Conservation (phyloP, 2,888 invertebrate species). For the Pogonocherus hispidulus region DNA sequence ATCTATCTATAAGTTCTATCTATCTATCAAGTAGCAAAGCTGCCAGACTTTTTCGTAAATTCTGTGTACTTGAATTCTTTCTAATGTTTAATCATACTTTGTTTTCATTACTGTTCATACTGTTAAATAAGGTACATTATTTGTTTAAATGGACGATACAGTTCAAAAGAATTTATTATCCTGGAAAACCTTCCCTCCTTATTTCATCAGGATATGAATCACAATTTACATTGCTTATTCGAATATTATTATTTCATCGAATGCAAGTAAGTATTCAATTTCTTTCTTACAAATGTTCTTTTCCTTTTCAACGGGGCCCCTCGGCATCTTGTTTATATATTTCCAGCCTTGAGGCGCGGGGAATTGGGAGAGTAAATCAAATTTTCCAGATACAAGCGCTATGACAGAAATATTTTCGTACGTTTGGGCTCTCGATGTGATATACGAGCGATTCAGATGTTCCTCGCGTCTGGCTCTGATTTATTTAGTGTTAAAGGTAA, state of each 20-base stretch:
- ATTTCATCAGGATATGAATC: slow-evolving; percentile 8
- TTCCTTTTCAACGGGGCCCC: slow-evolving; percentile 32
- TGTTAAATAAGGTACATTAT: too few species aligned
- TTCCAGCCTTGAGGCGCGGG: slow-evolving; percentile 31
- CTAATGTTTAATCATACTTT: too few species aligned
- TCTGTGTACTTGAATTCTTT: too few species aligned
- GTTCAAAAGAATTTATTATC: too few species aligned
- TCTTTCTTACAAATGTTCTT: slow-evolving; percentile 21
- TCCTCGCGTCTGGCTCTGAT: slow-evolving; percentile 1
- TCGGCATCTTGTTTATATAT: slow-evolving; percentile 33
- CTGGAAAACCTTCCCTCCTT: slow-evolving; percentile 4
- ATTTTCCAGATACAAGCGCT: slow-evolving; percentile 40
- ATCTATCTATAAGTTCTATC: too few species aligned
- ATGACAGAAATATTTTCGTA: slow-evolving; percentile 38
- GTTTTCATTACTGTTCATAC: too few species aligned
- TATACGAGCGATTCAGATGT: slow-evolving; percentile 17
- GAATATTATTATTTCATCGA: slow-evolving; percentile 16
- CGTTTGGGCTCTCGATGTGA: slow-evolving; percentile 35
- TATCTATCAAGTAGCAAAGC: too few species aligned
- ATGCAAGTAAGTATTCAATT: slow-evolving; percentile 14
- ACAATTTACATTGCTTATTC: slow-evolving; percentile 18
- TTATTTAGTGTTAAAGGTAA: neutral
- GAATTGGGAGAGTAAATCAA: slow-evolving; percentile 42
- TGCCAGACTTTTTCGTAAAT: too few species aligned
- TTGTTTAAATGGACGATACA: too few species aligned